These are phyloP conservation scores for Pongo pygmaeus DNA, from an alignment of 2,113 vertebrate genomes.

Conservation along the genomic window DNA sequence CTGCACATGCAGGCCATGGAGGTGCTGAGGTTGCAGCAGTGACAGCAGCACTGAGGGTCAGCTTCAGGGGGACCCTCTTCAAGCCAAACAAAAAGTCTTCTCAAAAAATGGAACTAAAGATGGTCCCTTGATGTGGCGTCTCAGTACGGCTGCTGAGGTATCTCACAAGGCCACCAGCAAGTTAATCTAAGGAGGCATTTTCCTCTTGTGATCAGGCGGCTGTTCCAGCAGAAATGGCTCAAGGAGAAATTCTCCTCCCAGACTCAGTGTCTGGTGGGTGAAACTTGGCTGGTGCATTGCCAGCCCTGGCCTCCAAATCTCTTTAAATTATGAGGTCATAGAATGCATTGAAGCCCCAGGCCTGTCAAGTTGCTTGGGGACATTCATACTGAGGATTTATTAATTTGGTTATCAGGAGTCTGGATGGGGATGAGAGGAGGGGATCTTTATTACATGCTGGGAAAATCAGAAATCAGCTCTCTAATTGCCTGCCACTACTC, in stretches of 20 bases:
- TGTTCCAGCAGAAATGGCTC: not conserved
- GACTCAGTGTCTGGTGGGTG: not conserved
- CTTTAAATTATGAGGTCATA: not conserved
- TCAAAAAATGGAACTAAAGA: not conserved
- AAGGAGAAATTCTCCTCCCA: not conserved
- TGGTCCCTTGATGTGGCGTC: not conserved
- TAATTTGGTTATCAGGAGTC: not conserved
- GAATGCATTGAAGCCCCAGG: rapidly evolving
- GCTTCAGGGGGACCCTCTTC: not conserved
- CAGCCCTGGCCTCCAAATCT: not conserved
- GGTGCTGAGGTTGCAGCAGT: not conserved
- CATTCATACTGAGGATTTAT: not conserved
- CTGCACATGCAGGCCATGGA: rapidly evolving
- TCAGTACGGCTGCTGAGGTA: not conserved
- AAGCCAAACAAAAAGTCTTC: not conserved
- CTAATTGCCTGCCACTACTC: not conserved
- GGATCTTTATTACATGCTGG: not conserved
- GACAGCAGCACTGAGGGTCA: rapidly evolving
- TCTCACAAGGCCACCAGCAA: not conserved
- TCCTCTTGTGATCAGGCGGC: not conserved
- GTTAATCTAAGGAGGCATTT: not conserved
- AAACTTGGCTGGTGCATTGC: not conserved
- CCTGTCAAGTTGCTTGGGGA: not conserved
- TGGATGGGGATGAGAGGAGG: not conserved
- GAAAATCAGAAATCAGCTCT: not conserved